These are phyloP conservation scores for Gambusia affinis DNA, from an alignment of 2,113 vertebrate genomes.

Conservation along the genomic window DNA sequence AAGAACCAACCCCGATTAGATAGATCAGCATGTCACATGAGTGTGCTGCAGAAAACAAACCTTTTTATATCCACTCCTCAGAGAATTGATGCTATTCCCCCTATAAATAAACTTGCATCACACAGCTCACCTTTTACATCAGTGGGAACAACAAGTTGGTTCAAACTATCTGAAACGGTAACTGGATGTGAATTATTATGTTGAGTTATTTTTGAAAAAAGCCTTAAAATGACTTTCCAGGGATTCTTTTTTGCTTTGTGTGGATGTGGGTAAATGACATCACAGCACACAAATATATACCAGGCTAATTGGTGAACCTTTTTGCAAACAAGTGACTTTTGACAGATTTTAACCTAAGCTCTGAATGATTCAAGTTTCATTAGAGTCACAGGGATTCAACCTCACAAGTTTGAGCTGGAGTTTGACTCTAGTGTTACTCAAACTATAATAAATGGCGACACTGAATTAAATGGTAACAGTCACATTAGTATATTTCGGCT, in stretches of 20 bases:
- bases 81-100: neutral
- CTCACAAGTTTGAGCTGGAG: too few species aligned
- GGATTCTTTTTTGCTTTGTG: neutral
- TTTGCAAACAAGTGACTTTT: too few species aligned
- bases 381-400: too few species aligned
- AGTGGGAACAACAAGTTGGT: neutral
- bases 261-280: neutral
- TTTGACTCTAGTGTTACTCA: too few species aligned
- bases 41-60: conserved; percentile 15
- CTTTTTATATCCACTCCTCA: neutral
- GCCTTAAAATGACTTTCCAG: neutral
- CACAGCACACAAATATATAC: too few species aligned
- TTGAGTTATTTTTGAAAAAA: neutral
- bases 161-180: neutral
- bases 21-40: conserved; percentile 42
- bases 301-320: too few species aligned
- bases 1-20: conserved; percentile 13
- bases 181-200: neutral
- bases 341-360: too few species aligned
- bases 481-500: too few species aligned
- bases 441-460: too few species aligned
- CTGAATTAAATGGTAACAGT: too few species aligned
- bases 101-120: conserved; percentile 13
- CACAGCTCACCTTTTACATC: neutral
- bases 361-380: too few species aligned